A percentile compares a stretch with the other conserved stretches of the same genome.
Evolutionary conservation across 2,888 invertebrate species (phyloP).

Genomic region (Cantharis lateralis): DNA sequence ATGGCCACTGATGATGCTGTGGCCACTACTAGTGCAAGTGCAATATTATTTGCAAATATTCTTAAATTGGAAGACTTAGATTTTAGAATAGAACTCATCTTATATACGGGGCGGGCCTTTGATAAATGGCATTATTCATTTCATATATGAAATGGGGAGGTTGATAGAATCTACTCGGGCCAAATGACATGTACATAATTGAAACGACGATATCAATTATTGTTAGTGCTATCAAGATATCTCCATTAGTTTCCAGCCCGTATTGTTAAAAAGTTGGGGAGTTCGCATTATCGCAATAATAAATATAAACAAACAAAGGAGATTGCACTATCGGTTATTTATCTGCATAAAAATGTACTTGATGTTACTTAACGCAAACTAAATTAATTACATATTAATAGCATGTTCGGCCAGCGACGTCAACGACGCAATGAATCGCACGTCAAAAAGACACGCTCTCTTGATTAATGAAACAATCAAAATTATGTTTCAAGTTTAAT

Average conservation of each 20-base stretch:
- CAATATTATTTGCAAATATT: too few species aligned
- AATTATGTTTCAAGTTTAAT: background rate
- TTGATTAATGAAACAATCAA: background rate
- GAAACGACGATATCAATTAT: conserved; percentile 19
- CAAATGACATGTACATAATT: conserved; percentile 17
- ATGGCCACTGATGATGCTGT: too few species aligned
- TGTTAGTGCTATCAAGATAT: conserved; percentile 7
- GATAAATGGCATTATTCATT: background rate
- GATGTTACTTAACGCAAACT: background rate
- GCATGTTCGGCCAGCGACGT: too few species aligned
- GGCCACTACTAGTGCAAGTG: too few species aligned
- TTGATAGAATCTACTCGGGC: conserved; percentile 8
- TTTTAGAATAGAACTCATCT: too few species aligned
- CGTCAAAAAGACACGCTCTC: background rate
- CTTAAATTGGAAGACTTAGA: too few species aligned
- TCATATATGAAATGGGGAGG: background rate
- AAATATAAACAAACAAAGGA: background rate
- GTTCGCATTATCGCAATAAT: background rate
- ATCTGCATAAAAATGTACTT: background rate
- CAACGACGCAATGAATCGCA: background rate
- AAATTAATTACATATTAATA: background rate
- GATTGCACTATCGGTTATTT: background rate
- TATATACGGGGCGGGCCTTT: background rate
- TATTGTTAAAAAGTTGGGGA: background rate
- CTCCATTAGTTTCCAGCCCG: conserved; percentile 11